Evolutionary conservation across 1,140 invertebrate genomes (phyloP), one percentile per base, ranked within the genome.

Genomic region (Saxidomus purpurata): DNA sequence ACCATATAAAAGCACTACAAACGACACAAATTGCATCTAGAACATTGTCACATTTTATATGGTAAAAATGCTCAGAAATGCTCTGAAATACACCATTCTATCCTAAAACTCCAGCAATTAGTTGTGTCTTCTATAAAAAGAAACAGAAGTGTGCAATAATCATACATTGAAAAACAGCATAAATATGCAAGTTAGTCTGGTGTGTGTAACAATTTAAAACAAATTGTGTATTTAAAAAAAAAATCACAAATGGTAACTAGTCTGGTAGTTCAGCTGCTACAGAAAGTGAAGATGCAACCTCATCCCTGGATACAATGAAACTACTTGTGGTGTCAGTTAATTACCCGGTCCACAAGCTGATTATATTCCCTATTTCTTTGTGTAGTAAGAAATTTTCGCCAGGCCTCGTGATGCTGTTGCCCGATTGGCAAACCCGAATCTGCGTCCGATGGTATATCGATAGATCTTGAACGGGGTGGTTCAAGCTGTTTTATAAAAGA

Each of bases 361-460:
- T 89, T 89, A 82, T 89, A 89, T 81, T 89, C 87, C 34, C 47
- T 74, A 47, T 89, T 89, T 61, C 87, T 81, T 34, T 89, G 79
- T 15, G 63, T 55, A n/a, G 67, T 47, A 6, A 89, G 87, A 82
- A 89, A 89, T 49, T 34, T 76, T 40, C 38, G 83, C 87, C 63
- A 76, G 13, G 52, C 87, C 28, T 89, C 80, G 15, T 89, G 87
- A 49, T 89, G 87, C 22, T 89, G 80, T 71, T 89, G 87, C 28
- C 87, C 87, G 34, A 84, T 84, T n/a, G 87, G 87, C 38, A 84
- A 63, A 40, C 87, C 87, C 15, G 81, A 89, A 55, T 77, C 80
- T 13, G 38, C 80, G 43, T 89, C 80, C 4, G 79, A 40, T 28
- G 87, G 55, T 2, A 89, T 49, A 11, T 85, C 67, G 28, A 52